These are phyloP conservation scores for Tenrec ecaudatus DNA, from an alignment of 2,113 vertebrate genomes.

Conservation along the genomic window DNA sequence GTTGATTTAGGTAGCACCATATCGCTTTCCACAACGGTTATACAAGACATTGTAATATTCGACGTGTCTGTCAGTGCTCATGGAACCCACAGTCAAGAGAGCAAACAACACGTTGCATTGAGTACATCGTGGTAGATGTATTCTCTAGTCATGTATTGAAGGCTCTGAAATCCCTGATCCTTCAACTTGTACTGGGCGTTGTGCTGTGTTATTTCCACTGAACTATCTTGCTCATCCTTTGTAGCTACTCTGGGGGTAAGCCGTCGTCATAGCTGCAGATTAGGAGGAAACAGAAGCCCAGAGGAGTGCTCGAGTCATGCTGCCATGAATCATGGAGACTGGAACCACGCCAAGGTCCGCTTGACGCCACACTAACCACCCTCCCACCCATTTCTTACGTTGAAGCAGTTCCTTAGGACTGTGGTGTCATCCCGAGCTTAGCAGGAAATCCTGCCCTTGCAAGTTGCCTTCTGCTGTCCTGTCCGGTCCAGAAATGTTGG, in stretches of 20 bases:
- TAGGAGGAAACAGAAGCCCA: neutral
- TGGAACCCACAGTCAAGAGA: too few species aligned
- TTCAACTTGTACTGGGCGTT: neutral
- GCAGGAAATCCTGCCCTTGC: neutral
- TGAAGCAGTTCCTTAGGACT: neutral
- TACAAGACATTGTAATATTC: too few species aligned
- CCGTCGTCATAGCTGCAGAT: neutral
- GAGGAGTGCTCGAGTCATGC: neutral
- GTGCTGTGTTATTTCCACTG: neutral
- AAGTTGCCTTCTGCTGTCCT: neutral
- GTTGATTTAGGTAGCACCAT: too few species aligned
- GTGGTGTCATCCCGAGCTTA: neutral
- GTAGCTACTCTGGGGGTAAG: neutral
- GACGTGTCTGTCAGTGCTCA: too few species aligned
- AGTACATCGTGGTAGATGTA: neutral
- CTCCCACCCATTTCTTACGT: too few species aligned
- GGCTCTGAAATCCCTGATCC: neutral
- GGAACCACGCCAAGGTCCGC: neutral
- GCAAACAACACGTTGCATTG: too few species aligned
- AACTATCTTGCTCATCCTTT: neutral
- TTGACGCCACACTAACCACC: neutral
- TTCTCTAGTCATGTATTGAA: neutral
- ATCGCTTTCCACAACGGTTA: too few species aligned
- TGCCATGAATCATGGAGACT: neutral
- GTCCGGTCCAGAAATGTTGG: neutral